phyloP scores from a whole-genome alignment of 2,888 invertebrate species.

The Drosophila putrida region DNA sequence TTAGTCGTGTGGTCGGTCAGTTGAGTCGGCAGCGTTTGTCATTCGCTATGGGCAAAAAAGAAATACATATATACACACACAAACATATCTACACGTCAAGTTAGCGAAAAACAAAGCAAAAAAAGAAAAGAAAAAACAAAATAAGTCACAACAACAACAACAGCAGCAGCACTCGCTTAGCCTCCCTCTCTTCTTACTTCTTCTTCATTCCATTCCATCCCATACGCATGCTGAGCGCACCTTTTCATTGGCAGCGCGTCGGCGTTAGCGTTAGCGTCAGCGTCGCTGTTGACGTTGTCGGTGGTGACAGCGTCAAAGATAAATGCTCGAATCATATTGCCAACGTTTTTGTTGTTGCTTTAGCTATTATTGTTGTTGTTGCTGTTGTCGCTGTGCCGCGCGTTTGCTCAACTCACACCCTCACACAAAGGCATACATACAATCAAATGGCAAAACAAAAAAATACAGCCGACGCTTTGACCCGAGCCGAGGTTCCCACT shows the following conservation, averaged over 20 bases:
- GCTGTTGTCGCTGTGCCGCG: constrained; percentile 41
- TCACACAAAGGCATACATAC: constrained; percentile 13
- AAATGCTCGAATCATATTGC: constrained; percentile 61
- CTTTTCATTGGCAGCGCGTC: constrained; percentile 24
- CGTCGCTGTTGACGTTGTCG: constrained; percentile 34
- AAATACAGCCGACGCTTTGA: constrained; percentile 44
- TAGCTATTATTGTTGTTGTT: constrained; percentile 22
- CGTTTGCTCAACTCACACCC: constrained; percentile 51
- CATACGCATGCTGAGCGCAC: constrained; percentile 56
- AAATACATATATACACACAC: constrained; percentile 18
- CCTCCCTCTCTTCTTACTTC: constrained; percentile 2
- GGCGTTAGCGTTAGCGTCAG: constrained; percentile 17
- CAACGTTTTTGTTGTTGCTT: constrained; percentile 31
- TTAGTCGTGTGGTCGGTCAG: constrained; percentile 20
- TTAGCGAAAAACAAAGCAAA: constrained; percentile 57
- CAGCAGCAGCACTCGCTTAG: constrained; percentile 43
- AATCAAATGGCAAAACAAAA: not conserved
- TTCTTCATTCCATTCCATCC: not conserved
- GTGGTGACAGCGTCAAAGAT: constrained; percentile 54
- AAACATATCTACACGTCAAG: constrained; percentile 48
- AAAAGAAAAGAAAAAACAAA: constrained; percentile 29
- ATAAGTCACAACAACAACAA: constrained; percentile 27
- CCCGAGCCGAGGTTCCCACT: constrained; percentile 45
- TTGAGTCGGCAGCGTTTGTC: constrained; percentile 29
- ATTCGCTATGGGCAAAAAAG: constrained; percentile 54